Conservation (phyloP, 1,140 invertebrate genomes). For the Cheumatopsyche charites region DNA sequence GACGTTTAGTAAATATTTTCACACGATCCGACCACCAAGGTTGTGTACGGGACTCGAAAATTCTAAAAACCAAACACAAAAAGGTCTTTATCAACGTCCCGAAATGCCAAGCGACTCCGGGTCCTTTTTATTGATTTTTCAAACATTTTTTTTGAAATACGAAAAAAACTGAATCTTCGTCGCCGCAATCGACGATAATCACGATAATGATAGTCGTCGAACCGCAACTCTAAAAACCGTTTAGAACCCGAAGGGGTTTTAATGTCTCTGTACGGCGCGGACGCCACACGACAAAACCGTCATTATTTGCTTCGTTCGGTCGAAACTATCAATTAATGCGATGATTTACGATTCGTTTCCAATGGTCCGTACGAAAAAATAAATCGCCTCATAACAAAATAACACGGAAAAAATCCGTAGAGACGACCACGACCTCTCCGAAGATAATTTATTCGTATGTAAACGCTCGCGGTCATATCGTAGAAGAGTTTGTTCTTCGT, state of each 20-base stretch:
- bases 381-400: neutral
- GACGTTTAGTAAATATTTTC: too few species aligned
- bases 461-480: slow-evolving; percentile 24
- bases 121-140: too few species aligned
- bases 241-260: slow-evolving; percentile 1
- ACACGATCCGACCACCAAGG: too few species aligned
- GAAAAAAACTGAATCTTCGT: neutral
- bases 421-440: slow-evolving; percentile 1
- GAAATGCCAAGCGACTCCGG: too few species aligned
- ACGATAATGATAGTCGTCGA: slow-evolving; percentile 1
- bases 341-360: slow-evolving; percentile 18
- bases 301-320: slow-evolving; percentile 7
- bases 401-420: neutral
- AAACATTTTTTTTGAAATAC: too few species aligned
- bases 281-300: slow-evolving; percentile 15
- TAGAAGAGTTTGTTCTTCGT: slow-evolving; percentile 12
- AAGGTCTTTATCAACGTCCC: too few species aligned
- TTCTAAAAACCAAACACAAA: too few species aligned
- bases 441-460: slow-evolving; percentile 16
- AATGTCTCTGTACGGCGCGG: slow-evolving; percentile 15
- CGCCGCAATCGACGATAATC: neutral
- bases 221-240: slow-evolving; percentile 8
- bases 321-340: slow-evolving; percentile 24
- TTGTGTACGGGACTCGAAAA: too few species aligned
- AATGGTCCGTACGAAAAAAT: slow-evolving; percentile 4